These are phyloP conservation scores for Haliclona indistincta DNA, from an alignment of 37 sponge, comb jelly and placozoan genomes.

Conservation along the genomic window DNA sequence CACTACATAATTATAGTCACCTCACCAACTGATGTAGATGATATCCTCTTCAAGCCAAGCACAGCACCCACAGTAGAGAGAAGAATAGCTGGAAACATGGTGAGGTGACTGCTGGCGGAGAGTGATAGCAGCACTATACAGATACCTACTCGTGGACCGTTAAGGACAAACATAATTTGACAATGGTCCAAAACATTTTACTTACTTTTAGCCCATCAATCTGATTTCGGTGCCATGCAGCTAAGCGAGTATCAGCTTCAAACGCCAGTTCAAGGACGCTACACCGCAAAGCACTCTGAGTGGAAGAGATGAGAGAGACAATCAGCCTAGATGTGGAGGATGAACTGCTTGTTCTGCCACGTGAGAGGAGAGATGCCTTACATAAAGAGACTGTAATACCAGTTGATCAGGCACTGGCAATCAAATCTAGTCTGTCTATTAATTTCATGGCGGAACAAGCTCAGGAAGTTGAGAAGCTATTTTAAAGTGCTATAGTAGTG, in stretches of 20 bases:
- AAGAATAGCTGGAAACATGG: background rate
- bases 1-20: too few species aligned
- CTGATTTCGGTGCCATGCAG: background rate
- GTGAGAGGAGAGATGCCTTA: background rate
- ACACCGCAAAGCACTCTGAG: too few species aligned
- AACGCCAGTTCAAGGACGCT: too few species aligned
- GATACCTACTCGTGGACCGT: background rate
- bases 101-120: background rate
- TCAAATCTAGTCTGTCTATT: too few species aligned
- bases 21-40: too few species aligned
- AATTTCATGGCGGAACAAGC: slow-evolving; percentile 29
- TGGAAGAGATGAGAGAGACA: too few species aligned
- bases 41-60: background rate
- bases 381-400: slow-evolving; percentile 11
- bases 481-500: too few species aligned
- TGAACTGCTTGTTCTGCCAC: too few species aligned
- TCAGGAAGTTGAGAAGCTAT: slow-evolving; percentile 30
- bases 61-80: slow-evolving; percentile 2
- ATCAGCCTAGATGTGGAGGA: too few species aligned
- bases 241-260: slow-evolving; percentile 6
- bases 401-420: slow-evolving; percentile 13
- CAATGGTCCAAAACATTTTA: background rate
- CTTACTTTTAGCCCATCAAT: background rate
- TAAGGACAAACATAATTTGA: too few species aligned
- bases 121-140: background rate